These are phyloP conservation scores for Ctenodactylus gundi DNA, from an alignment of 2,113 vertebrate species.

Conservation along the genomic window DNA sequence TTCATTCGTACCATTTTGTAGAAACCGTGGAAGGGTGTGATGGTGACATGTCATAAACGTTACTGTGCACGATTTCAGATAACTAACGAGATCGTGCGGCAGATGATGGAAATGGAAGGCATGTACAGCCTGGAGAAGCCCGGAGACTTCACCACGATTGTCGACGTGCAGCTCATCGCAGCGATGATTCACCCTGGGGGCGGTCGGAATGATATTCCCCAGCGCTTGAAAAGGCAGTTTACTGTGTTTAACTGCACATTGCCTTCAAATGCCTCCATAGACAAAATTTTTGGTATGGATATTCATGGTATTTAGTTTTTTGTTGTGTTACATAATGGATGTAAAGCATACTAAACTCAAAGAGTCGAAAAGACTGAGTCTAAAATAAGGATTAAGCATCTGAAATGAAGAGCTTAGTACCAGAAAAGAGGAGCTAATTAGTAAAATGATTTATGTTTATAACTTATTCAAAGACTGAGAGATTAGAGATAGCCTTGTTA, in stretches of 20 bases:
- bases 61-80: constrained; percentile 78
- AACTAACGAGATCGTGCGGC: constrained; percentile 89
- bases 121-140: constrained; percentile 89
- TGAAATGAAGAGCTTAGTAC: no score
- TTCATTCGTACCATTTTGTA: neutral
- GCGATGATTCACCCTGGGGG: constrained; percentile 89
- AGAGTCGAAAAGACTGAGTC: neutral
- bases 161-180: constrained; percentile 86
- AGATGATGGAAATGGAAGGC: constrained; percentile 89
- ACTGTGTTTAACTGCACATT: constrained; percentile 87
- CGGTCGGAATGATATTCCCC: constrained; percentile 88
- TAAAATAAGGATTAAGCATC: neutral
- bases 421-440: neutral
- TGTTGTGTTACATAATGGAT: neutral
- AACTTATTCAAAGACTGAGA: neutral
- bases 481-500: neutral
- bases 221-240: constrained; percentile 87
- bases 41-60: constrained; percentile 23
- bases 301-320: constrained; percentile 33
- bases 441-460: neutral
- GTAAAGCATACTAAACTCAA: neutral
- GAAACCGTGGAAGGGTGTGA: neutral
- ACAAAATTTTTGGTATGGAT: constrained; percentile 87
- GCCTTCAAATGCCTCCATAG: constrained; percentile 85
- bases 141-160: constrained; percentile 86